Conservation (phyloP, 2,888 invertebrate species). For the Adela reaumurella region DNA sequence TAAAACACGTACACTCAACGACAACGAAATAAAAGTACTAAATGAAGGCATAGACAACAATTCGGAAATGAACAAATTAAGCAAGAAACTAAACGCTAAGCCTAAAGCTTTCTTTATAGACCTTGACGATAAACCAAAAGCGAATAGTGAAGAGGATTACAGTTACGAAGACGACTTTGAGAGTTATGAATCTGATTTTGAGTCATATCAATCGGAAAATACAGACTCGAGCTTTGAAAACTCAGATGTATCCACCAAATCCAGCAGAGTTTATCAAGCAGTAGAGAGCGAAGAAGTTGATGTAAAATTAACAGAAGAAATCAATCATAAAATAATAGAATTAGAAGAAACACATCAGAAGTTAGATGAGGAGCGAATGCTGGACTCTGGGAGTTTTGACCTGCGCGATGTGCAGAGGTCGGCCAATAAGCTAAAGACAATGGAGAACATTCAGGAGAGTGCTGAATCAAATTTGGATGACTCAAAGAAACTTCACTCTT, state of each 20-base stretch:
- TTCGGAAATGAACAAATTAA: constrained; percentile 30
- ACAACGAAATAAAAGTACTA: constrained; percentile 37
- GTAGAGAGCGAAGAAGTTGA: no score
- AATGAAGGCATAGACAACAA: constrained; percentile 34
- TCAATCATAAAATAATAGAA: no score
- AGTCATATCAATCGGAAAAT: constrained; percentile 34
- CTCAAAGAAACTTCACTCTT: constrained; percentile 23
- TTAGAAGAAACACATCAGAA: no score
- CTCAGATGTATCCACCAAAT: no score
- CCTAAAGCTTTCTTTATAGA: constrained; percentile 42
- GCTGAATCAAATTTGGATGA: constrained; percentile 13
- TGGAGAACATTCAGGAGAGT: constrained; percentile 32
- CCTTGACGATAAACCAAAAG: constrained; percentile 18
- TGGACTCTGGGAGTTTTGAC: constrained; percentile 47
- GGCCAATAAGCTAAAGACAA: constrained; percentile 22
- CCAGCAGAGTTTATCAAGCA: no score
- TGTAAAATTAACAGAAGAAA: no score
- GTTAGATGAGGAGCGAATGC: constrained; percentile 41
- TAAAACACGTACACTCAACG: constrained; percentile 41
- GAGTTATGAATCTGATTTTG: constrained; percentile 49
- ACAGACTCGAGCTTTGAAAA: constrained; percentile 2
- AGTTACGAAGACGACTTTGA: constrained; percentile 53
- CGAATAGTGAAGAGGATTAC: constrained; percentile 26
- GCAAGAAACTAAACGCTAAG: constrained; percentile 26
- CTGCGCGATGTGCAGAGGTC: constrained; percentile 30